Percentiles rank a stretch among this genome's conserved stretches.
Evolutionary conservation across 2,888 invertebrate species (phyloP).

Genomic region (Timema cristinae): DNA sequence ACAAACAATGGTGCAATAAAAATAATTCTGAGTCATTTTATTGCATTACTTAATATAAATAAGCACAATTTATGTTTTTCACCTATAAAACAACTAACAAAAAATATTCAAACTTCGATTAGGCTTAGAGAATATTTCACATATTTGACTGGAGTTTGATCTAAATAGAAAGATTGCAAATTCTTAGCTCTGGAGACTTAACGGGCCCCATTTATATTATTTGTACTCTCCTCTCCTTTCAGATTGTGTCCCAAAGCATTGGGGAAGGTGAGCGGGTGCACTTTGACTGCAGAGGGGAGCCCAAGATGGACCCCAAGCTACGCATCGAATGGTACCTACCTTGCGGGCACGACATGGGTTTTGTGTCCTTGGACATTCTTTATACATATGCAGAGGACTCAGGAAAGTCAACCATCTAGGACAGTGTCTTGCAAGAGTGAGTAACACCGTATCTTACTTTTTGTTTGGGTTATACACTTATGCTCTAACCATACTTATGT

Average conservation of each 20-base stretch:
- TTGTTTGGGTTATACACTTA: too few relatives aligned
- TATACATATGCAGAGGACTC: conserved; percentile 93
- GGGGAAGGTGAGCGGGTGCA: conserved; percentile 90
- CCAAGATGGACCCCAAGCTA: conserved; percentile 87
- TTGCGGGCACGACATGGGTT: conserved; percentile 92
- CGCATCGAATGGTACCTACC: conserved; percentile 91
- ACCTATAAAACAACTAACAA: too few relatives aligned
- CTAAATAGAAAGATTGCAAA: too few relatives aligned
- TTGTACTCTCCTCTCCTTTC: conserved; percentile 16
- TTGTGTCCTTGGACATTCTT: conserved; percentile 85
- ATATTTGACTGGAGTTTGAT: too few relatives aligned
- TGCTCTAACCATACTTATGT: too few relatives aligned
- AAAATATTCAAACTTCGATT: too few relatives aligned
- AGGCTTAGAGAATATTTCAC: too few relatives aligned
- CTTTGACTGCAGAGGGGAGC: conserved; percentile 94
- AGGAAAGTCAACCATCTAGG: conserved; percentile 90
- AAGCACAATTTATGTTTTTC: too few relatives aligned
- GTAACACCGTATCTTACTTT: not conserved
- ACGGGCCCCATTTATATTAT: not conserved
- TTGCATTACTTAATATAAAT: too few relatives aligned
- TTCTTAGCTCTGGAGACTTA: too few relatives aligned
- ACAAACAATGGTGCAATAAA: too few relatives aligned
- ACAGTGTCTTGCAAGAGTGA: conserved; percentile 80
- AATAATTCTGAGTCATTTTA: too few relatives aligned
- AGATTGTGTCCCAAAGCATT: conserved; percentile 77